Evolutionary conservation across 64 coral and sea anemone genomes (phyloP).

Genomic region (Montipora sp.): DNA sequence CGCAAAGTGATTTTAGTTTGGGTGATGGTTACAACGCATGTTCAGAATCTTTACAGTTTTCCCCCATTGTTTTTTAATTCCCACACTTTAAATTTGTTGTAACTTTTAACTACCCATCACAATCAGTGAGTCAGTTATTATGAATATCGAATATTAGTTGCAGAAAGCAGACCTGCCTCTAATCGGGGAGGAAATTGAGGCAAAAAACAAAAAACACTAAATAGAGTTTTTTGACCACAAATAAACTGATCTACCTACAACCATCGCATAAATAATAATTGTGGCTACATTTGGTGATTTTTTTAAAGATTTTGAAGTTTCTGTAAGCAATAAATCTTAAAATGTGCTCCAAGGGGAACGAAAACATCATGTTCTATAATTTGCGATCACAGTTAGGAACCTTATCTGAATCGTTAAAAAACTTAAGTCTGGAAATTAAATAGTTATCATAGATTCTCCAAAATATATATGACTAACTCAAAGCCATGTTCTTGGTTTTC

Average conservation of each 20-base stretch:
- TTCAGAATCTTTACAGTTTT: not conserved
- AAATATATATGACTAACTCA: not conserved
- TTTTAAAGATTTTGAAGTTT: constrained; percentile 28
- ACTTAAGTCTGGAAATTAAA: not conserved
- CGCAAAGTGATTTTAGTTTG: constrained; percentile 38
- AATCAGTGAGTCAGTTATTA: constrained; percentile 25
- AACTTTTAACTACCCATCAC: constrained; percentile 35
- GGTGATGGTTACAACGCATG: not conserved
- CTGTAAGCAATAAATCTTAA: not conserved
- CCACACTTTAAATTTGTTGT: not conserved
- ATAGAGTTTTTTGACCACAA: constrained; percentile 27
- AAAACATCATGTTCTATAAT: constrained; percentile 4
- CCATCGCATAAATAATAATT: constrained; percentile 19
- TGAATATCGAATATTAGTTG: too few relatives aligned
- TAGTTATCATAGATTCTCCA: not conserved
- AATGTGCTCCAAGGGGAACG: not conserved
- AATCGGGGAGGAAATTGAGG: not conserved
- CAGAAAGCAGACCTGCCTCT: too few relatives aligned
- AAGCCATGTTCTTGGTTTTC: not conserved
- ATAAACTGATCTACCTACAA: not conserved
- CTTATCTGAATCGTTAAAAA: not conserved
- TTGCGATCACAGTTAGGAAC: not conserved
- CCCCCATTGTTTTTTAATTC: too few relatives aligned
- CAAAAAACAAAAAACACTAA: not conserved
- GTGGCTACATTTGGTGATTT: not conserved